phyloP scores from a whole-genome alignment of 2,113 vertebrate species.

The Rhinolophus sinicus region DNA sequence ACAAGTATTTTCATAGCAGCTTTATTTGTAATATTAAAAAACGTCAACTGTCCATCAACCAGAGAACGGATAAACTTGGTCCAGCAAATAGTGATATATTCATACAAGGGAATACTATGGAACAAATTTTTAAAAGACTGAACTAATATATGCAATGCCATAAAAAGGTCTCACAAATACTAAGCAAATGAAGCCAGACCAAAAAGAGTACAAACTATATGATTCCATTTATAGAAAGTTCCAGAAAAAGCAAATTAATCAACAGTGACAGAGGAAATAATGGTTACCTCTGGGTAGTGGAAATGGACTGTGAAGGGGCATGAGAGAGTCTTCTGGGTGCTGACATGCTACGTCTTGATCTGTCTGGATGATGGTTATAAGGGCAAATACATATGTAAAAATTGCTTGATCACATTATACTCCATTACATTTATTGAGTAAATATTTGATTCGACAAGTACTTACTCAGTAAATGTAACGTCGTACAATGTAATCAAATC shows the following conservation, averaged over 20 bases:
- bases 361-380: neutral
- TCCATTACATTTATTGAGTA: too few species aligned
- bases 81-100: neutral
- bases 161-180: constrained; percentile 2
- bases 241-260: constrained; percentile 1
- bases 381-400: neutral
- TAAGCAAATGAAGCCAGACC: neutral
- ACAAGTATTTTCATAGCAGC: neutral
- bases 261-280: neutral
- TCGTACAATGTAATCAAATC: neutral
- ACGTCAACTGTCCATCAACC: neutral
- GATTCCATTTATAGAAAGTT: neutral
- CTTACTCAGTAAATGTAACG: neutral
- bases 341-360: neutral
- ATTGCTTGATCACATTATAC: too few species aligned
- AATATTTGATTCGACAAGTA: neutral
- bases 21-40: neutral
- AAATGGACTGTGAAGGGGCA: neutral
- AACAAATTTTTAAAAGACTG: neutral
- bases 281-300: neutral
- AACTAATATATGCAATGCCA: neutral
- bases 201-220: neutral
- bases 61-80: neutral
- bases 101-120: neutral
- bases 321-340: neutral